Evolutionary conservation across 2,113 vertebrate genomes (phyloP), one percentile per base, ranked within the genome.

Genomic region (Apus apus): DNA sequence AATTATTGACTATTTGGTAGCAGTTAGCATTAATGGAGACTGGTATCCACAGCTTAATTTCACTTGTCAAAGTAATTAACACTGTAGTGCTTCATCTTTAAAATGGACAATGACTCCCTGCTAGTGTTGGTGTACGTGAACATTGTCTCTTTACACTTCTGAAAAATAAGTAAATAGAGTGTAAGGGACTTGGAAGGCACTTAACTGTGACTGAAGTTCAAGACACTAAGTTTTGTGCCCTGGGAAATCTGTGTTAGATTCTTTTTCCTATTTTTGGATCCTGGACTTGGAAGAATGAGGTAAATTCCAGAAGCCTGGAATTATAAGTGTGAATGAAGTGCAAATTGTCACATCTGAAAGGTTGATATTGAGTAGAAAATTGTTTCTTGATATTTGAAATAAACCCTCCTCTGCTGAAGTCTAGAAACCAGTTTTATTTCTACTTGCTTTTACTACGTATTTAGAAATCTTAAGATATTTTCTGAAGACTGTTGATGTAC

Each of bases 321-420:
- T 2, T 2, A 9, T 34, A 61, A 45, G 12, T 73, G 7, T 79
- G 23, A 73, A 25, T n/a, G 23, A 86, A 65, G 53, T 11, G 15
- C 58, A 80, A 54, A 65, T 57, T 50, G 46, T 26, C 0, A 0
- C 40, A 7, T 36, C 36, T 1, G 5, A 45, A 93, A 48, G 15
- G 16, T 18, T 77, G 51, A 25, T 50, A 74, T 81, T 50, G 15
- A 58, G 11, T 50, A 70, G 45, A 38, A 45, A 26, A 29, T 34
- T 1, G 1, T 72, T 90, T 68, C 15, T 56, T 81, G 34, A 48
- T 32, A 65, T 19, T 64, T 9, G 1, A 88, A 65, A 5, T 61
- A 10, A 79, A 8, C 6, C 18, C 3, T 71, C 2, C 67, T 68
- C 27, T 71, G 8, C 46, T 84, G 9, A 46, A 74, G 30, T 87